Percentiles rank a stretch among this genome's conserved stretches.
phyloP scores from a whole-genome alignment of 2,113 vertebrate genomes.

The Benitochromis conjunctus region DNA sequence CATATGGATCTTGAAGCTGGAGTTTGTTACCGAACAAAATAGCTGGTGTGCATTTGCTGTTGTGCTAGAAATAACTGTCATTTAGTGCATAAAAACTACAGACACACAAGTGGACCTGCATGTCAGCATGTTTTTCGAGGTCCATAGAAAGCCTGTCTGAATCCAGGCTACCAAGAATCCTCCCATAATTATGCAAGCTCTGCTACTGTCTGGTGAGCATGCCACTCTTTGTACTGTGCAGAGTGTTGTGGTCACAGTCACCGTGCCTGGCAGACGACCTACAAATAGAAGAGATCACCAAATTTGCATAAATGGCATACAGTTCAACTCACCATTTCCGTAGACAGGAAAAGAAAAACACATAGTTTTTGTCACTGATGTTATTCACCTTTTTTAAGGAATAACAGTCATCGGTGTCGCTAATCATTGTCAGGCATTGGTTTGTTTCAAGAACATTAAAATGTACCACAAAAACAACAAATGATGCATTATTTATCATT shows the following conservation, averaged over 20 bases:
- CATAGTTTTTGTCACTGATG: background rate
- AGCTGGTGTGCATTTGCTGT: background rate
- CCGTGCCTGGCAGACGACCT: background rate
- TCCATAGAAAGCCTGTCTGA: background rate
- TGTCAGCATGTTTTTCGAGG: background rate
- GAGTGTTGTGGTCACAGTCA: background rate
- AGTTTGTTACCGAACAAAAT: background rate
- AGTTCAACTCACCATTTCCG: background rate
- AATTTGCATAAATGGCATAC: background rate
- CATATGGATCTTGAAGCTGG: background rate
- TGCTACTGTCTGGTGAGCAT: background rate
- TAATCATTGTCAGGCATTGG: background rate
- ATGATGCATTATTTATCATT: background rate
- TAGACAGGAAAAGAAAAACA: rapidly evolving
- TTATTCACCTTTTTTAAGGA: background rate
- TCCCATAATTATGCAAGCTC: background rate
- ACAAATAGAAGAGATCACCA: background rate
- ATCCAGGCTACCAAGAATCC: background rate
- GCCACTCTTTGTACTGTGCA: background rate
- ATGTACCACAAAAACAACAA: background rate
- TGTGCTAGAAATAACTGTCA: background rate
- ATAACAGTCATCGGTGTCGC: background rate
- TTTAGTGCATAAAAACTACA: background rate
- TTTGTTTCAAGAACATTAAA: background rate
- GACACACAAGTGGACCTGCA: background rate